These are phyloP conservation scores for Gulo gulo DNA, from an alignment of 2,113 vertebrate genomes.

Conservation along the genomic window DNA sequence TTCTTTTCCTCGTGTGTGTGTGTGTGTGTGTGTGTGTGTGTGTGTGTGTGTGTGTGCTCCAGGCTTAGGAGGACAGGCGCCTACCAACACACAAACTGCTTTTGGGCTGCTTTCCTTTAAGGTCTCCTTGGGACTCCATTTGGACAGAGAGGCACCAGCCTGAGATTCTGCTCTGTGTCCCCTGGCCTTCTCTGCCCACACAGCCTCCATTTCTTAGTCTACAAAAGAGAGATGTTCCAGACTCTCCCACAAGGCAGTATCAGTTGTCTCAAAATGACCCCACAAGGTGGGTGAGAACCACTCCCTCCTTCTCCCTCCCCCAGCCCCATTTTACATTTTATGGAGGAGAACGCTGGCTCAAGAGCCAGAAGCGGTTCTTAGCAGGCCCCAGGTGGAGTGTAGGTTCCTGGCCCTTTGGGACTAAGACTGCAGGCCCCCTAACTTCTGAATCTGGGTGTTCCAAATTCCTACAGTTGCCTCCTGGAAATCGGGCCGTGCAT, in stretches of 20 bases:
- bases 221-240: not conserved
- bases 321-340: not conserved
- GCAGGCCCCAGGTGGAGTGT: not conserved
- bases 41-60: not conserved
- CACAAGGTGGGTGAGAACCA: not conserved
- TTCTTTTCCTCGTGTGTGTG: not conserved
- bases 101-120: not conserved
- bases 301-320: not conserved
- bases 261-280: not conserved
- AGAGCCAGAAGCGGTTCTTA: not conserved
- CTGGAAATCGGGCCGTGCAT: slow-evolving; percentile 64
- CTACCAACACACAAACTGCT: not conserved
- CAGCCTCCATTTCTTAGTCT: not conserved
- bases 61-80: not conserved
- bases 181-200: not conserved
- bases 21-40: not conserved
- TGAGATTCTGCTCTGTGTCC: not conserved
- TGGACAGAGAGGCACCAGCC: not conserved
- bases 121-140: not conserved
- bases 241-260: not conserved
- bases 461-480: not conserved
- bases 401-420: not conserved
- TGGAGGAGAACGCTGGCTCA: not conserved
- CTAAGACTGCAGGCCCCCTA: not conserved
- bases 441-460: not conserved